These are phyloP conservation scores for Sesamia nonagrioides DNA, from an alignment of 1,140 invertebrate genomes.

Conservation along the genomic window DNA sequence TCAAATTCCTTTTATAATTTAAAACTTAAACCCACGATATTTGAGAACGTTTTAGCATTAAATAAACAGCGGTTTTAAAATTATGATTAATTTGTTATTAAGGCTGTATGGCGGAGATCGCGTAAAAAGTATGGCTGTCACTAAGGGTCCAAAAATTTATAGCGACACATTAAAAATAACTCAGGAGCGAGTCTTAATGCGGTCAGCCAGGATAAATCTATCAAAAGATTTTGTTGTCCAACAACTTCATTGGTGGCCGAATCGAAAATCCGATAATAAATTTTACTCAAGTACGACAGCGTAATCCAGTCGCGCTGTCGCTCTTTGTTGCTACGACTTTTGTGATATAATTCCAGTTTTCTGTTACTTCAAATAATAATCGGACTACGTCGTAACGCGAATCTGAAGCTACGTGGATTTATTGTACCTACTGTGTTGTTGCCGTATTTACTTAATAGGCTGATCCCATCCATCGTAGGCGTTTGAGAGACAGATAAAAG, in stretches of 20 bases:
- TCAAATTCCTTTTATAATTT: constrained; percentile 54
- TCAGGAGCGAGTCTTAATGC: constrained; percentile 79
- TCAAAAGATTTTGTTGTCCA: constrained; percentile 87
- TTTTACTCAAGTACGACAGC: constrained; percentile 86
- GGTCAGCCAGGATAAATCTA: constrained; percentile 86
- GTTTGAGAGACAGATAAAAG: constrained; percentile 21
- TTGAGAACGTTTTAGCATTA: constrained; percentile 14
- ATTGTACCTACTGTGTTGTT: constrained; percentile 58
- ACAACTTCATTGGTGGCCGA: constrained; percentile 87
- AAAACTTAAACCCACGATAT: background rate
- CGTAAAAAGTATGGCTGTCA: constrained; percentile 63
- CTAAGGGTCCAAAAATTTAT: constrained; percentile 79
- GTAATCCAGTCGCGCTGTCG: constrained; percentile 84
- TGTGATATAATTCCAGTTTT: constrained; percentile 83
- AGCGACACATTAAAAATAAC: constrained; percentile 81
- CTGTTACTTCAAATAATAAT: constrained; percentile 82
- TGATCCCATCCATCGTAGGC: constrained; percentile 35
- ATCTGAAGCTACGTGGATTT: constrained; percentile 74
- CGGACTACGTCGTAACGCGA: constrained; percentile 74
- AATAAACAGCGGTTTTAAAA: constrained; percentile 43
- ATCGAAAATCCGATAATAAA: constrained; percentile 87
- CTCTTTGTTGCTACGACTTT: constrained; percentile 83
- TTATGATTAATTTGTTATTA: constrained; percentile 46
- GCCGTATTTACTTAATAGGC: constrained; percentile 54
- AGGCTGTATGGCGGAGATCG: constrained; percentile 50